phyloP scores from a whole-genome alignment of 2,888 invertebrate species.

The Troilus luridus region DNA sequence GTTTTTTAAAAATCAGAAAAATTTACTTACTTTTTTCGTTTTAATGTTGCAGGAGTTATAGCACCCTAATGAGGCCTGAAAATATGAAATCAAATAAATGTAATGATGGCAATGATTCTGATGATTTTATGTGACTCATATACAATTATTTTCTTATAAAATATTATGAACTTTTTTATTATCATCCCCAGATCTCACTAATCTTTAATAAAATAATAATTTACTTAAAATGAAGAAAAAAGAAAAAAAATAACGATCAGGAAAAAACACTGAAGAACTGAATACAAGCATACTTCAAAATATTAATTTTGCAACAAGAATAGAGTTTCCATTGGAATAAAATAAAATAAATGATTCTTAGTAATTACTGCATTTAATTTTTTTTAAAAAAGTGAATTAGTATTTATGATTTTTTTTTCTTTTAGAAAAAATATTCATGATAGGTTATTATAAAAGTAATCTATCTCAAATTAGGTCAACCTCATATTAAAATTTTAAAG shows the following conservation, averaged over 20 bases:
- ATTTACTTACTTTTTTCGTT: not conserved
- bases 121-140: constrained; percentile 87
- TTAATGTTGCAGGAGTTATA: constrained; percentile 77
- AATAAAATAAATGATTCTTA: not conserved
- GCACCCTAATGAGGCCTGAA: constrained; percentile 83
- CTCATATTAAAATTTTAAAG: too few species aligned
- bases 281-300: not conserved
- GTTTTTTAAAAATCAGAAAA: not conserved
- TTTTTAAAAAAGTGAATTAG: not conserved
- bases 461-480: too few species aligned
- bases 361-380: not conserved
- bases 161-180: not conserved
- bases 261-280: not conserved
- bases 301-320: not conserved
- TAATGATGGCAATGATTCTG: constrained; percentile 89
- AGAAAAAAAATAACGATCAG: not conserved
- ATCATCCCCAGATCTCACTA: not conserved
- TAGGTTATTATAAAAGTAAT: too few species aligned
- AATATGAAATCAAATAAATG: constrained; percentile 88
- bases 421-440: too few species aligned
- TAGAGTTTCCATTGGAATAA: not conserved
- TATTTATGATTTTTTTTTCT: too few species aligned
- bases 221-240: too few species aligned
- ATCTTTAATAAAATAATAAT: not conserved
- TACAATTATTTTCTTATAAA: constrained; percentile 15